Evolutionary conservation across 2,888 invertebrate genomes (phyloP).

Genomic region (Coenonympha arcania): DNA sequence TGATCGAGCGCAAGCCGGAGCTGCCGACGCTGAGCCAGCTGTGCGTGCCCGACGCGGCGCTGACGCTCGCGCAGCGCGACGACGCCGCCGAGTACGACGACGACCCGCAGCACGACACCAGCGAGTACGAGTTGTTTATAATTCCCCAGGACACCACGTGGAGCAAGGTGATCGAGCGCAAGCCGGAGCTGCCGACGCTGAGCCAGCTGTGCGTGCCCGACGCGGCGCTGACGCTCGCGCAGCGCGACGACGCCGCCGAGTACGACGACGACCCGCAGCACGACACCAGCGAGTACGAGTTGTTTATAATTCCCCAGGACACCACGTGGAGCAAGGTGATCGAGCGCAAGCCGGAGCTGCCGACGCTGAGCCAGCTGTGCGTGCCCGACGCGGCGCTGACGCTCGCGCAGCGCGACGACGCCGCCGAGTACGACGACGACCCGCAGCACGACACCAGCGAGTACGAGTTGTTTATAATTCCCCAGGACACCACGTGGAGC

Average conservation of each 20-base stretch:
- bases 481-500: conserved; percentile 39
- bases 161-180: conserved; percentile 34
- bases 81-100: conserved; percentile 97
- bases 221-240: conserved; percentile 79
- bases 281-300: conserved; percentile 78
- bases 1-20: conserved; percentile 30
- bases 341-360: conserved; percentile 28
- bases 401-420: conserved; percentile 90
- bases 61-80: conserved; percentile 86
- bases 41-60: conserved; percentile 70
- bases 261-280: conserved; percentile 90
- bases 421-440: conserved; percentile 95
- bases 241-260: conserved; percentile 94
- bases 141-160: conserved; percentile 37
- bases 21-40: conserved; percentile 51
- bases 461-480: too few species aligned
- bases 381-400: conserved; percentile 76
- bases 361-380: conserved; percentile 53
- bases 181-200: conserved; percentile 16
- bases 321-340: conserved; percentile 34
- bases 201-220: conserved; percentile 73
- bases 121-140: too few species aligned
- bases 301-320: conserved; percentile 40
- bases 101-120: conserved; percentile 83
- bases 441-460: conserved; percentile 80